A percentile compares a stretch with the other conserved stretches of the same genome.
Conservation (phyloP, 2,888 invertebrate species). For the Dugesia japonica region DNA sequence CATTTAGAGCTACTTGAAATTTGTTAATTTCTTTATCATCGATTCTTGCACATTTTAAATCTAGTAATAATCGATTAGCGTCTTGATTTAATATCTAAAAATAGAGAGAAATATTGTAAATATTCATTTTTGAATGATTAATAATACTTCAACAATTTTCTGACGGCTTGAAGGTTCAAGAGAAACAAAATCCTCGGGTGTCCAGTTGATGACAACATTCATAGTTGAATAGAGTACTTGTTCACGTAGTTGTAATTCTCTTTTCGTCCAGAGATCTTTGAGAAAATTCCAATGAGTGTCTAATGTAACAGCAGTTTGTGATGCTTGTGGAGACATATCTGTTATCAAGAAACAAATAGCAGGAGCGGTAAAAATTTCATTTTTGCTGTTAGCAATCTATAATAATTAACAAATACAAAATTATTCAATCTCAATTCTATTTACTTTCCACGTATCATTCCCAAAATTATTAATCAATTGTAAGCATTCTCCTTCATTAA, state of each 20-base stretch:
- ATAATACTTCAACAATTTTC: constrained; percentile 30
- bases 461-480: background rate
- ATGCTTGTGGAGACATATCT: constrained; percentile 79
- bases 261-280: constrained; percentile 25
- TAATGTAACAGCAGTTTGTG: constrained; percentile 50
- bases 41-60: constrained; percentile 87
- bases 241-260: constrained; percentile 31
- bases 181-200: constrained; percentile 26
- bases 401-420: too few relatives aligned
- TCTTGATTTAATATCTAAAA: constrained; percentile 73
- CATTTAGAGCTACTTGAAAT: constrained; percentile 75
- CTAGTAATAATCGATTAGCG: constrained; percentile 77
- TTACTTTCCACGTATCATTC: background rate
- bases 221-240: constrained; percentile 29
- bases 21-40: constrained; percentile 58
- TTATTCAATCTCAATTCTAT: too few relatives aligned
- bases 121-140: background rate
- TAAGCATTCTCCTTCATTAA: background rate
- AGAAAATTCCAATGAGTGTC: constrained; percentile 25
- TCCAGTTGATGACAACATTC: constrained; percentile 28
- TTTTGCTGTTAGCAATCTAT: constrained; percentile 65
- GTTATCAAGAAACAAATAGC: constrained; percentile 82
- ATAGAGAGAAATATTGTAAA: background rate
- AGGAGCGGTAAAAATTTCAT: constrained; percentile 72
- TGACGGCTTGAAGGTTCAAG: constrained; percentile 24